Conservation (phyloP, 2,888 invertebrate genomes). For the Venusia cambrica region DNA sequence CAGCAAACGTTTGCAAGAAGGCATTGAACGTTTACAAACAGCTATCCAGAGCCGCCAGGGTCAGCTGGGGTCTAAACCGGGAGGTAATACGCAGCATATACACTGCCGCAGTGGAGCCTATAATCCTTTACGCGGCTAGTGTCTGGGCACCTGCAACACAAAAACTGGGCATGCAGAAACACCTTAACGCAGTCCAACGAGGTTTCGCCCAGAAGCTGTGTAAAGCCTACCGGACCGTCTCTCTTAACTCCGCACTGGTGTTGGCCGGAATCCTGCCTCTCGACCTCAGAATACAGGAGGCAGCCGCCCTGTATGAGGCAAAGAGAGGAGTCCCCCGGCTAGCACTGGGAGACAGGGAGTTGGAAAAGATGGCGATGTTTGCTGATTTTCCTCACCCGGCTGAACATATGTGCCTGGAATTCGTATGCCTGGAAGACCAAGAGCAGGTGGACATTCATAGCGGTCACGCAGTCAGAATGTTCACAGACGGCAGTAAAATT, state of each 20-base stretch:
- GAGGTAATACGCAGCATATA: too few species aligned
- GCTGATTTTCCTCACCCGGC: constrained; percentile 4
- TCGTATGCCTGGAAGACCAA: constrained; percentile 10
- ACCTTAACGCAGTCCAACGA: constrained; percentile 1
- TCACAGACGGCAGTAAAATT: constrained; percentile 12
- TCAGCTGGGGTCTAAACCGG: too few species aligned
- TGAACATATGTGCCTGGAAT: background rate
- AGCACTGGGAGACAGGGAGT: background rate
- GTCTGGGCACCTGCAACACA: constrained; percentile 1
- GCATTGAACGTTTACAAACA: too few species aligned
- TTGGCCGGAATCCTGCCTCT: too few species aligned
- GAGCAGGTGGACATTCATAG: background rate
- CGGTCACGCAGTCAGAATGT: constrained; percentile 1
- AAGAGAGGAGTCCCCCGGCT: too few species aligned
- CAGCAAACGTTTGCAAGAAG: too few species aligned
- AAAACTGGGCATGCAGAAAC: background rate
- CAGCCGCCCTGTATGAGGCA: too few species aligned
- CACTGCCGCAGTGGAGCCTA: too few species aligned
- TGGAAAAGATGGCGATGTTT: background rate
- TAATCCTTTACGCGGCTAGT: constrained; percentile 2
- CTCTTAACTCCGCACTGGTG: too few species aligned
- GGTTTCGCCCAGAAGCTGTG: constrained; percentile 3
- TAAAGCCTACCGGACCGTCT: constrained; percentile 7
- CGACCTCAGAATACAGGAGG: too few species aligned
- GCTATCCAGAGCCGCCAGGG: too few species aligned